A percentile compares a stretch with the other conserved stretches of the same genome.
phyloP scores from a whole-genome alignment of 2,888 invertebrate species.

The Arctia plantaginis region DNA sequence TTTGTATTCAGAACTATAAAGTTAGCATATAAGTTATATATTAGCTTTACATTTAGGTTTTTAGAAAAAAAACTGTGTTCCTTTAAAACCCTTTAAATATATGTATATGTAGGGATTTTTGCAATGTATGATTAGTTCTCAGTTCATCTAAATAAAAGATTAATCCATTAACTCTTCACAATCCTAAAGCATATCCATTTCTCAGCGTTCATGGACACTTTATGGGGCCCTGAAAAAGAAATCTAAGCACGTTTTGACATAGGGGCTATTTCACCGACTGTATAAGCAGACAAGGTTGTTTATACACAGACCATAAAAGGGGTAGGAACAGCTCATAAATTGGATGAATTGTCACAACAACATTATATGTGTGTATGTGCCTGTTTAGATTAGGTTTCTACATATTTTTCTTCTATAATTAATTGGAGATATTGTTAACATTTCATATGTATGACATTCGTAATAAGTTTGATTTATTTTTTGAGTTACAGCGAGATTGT shows the following conservation, averaged over 20 bases:
- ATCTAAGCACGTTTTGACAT: slow-evolving; percentile 18
- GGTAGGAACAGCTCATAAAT: slow-evolving; percentile 40
- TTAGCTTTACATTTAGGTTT: neutral
- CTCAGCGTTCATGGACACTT: slow-evolving; percentile 35
- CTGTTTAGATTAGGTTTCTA: slow-evolving; percentile 7
- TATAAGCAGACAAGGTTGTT: slow-evolving; percentile 48
- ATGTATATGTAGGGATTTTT: neutral
- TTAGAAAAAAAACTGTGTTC: neutral
- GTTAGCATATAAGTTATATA: neutral
- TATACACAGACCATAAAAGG: slow-evolving; percentile 39
- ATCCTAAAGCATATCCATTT: slow-evolving; percentile 2
- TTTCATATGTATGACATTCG: neutral
- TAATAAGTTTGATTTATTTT: neutral
- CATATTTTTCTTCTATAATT: slow-evolving; percentile 8
- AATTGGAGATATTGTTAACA: neutral
- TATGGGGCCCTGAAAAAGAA: slow-evolving; percentile 33
- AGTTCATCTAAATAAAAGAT: neutral
- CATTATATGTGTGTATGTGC: slow-evolving; percentile 17
- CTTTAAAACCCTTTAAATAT: neutral
- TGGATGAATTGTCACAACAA: slow-evolving; percentile 40
- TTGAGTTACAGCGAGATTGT: neutral
- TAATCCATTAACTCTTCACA: neutral
- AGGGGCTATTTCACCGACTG: slow-evolving; percentile 27
- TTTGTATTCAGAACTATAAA: no score
- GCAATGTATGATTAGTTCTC: neutral